Conservation (phyloP, 2,888 invertebrate species). For the Plutella xylostella region DNA sequence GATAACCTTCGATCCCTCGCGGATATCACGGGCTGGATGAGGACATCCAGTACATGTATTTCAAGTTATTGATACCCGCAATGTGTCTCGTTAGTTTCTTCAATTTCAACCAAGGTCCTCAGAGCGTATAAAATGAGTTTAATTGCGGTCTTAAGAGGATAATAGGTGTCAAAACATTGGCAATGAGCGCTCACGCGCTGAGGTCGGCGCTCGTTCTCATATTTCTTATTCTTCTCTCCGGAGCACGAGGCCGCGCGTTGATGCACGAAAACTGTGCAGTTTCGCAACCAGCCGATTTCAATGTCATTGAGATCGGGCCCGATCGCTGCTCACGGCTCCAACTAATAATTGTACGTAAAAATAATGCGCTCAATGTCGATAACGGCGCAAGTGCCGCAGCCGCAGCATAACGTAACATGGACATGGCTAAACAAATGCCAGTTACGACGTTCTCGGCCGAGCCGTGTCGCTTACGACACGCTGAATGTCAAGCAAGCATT, state of each 20-base stretch:
- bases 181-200: conserved; percentile 60
- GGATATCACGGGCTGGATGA: not conserved
- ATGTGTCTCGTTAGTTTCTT: too few species aligned
- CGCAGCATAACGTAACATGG: not conserved
- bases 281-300: conserved; percentile 60
- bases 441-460: not conserved
- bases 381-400: conserved; percentile 26
- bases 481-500: conserved; percentile 3
- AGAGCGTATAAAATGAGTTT: too few species aligned
- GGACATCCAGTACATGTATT: too few species aligned
- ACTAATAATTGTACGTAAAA: conserved; percentile 18
- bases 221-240: conserved; percentile 67
- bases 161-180: conserved; percentile 13
- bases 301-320: conserved; percentile 54
- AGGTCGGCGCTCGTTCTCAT: conserved; percentile 65
- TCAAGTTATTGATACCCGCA: too few species aligned
- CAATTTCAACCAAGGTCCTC: too few species aligned
- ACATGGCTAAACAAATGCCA: not conserved
- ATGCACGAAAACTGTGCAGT: conserved; percentile 62
- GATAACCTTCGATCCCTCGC: conserved; percentile 4
- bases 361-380: conserved; percentile 27
- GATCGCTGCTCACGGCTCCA: conserved; percentile 29
- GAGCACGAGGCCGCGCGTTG: conserved; percentile 37
- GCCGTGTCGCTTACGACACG: conserved; percentile 3
- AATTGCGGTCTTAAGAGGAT: conserved; percentile 4